Base-by-base conservation (phyloP, 1,140 invertebrate species). In the Formica selysi region DNA sequence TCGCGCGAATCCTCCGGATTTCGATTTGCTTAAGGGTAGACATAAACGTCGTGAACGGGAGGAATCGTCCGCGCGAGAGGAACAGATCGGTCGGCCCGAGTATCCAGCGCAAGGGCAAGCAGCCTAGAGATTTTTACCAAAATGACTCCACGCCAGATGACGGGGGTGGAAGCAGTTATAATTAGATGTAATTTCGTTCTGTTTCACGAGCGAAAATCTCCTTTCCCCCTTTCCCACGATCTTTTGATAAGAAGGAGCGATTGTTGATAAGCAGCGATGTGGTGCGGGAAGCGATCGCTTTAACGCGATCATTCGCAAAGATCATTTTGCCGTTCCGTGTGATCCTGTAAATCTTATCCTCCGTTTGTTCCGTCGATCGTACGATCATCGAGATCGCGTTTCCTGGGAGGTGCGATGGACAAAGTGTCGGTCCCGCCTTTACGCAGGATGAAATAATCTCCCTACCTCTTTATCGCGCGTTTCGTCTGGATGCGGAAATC, bases 81-180 rank as follows among this genome's bases (percentile, higher is more conserved):
- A 48, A 83, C 26, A 80, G 74, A 65, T 59, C 0, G 10, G 48
- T 61, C 48, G 44, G 61, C 36, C 29, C 79, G 68, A 76, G 68
- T 73, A 83, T 44, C 76, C 41, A 70, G 44, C 44, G 71, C 44
- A 64, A 70, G 61, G 22, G 6, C 19, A 19, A 16, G 26, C 51
- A 81, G 73, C 83, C 87, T 68, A 78, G 85, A 85, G 91, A 88
- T 90, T 92, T 93, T 92, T 91, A 92, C 87, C 88, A 92, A 93
- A 91, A 91, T 86, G 86, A 90, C 73, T 89, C 73, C 87, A 79
- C 65, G 57, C 36, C 36, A 19, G 48, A 51, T 51, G 48, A n/a
- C 78, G 83, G 89, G 78, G 44, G 59, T 86, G 71, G 86, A 86
- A 80, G 85, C 80, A 85, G 79, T 84, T 89, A 90, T 84, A 86